These are phyloP conservation scores for Melinaea menophilus DNA, from an alignment of 2,888 invertebrate genomes.

Conservation along the genomic window DNA sequence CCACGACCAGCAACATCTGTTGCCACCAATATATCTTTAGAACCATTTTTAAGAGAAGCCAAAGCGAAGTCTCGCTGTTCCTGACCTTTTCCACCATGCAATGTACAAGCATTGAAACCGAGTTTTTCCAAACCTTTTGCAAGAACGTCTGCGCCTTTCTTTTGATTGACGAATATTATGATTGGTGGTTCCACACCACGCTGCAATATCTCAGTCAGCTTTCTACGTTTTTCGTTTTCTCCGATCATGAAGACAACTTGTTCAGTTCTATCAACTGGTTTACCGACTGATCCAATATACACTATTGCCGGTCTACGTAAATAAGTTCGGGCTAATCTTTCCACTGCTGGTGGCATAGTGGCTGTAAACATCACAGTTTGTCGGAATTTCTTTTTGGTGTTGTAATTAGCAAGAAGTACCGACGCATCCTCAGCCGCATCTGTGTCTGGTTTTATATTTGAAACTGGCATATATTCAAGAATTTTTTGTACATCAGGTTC, in stretches of 20 bases:
- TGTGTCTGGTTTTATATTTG: constrained; percentile 98
- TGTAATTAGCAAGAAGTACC: constrained; percentile 94
- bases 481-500: constrained; percentile 99
- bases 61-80: constrained; percentile 99
- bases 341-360: constrained; percentile 99
- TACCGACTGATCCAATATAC: constrained; percentile 97
- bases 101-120: constrained; percentile 96
- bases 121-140: constrained; percentile 98
- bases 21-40: constrained; percentile 98
- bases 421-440: constrained; percentile 98
- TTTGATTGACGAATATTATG: constrained; percentile 99
- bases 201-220: constrained; percentile 93
- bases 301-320: constrained; percentile 97
- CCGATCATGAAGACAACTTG: constrained; percentile 97
- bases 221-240: constrained; percentile 97
- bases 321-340: constrained; percentile 96
- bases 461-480: constrained; percentile 97
- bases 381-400: constrained; percentile 96
- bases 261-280: constrained; percentile 98
- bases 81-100: constrained; percentile 99
- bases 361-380: constrained; percentile 99
- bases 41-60: constrained; percentile 95
- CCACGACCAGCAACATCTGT: constrained; percentile 99
- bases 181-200: constrained; percentile 97
- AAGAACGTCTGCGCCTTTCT: constrained; percentile 99